Evolutionary conservation across 2,113 vertebrate species (phyloP).

Genomic region (Nannospalax galili): DNA sequence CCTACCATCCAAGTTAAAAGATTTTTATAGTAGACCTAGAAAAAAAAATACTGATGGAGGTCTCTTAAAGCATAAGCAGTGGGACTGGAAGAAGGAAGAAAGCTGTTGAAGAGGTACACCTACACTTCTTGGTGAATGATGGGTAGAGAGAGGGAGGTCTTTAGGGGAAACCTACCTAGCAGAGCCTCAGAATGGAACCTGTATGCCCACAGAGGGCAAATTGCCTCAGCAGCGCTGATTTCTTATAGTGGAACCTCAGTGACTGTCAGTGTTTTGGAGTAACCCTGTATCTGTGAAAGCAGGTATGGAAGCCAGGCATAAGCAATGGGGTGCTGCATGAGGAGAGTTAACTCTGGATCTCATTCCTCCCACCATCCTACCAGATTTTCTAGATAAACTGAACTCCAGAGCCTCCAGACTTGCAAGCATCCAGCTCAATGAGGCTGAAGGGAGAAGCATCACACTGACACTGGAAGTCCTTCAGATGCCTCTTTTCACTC

Average conservation of each 20-base stretch:
- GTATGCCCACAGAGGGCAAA: neutral
- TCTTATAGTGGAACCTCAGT: neutral
- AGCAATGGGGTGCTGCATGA: neutral
- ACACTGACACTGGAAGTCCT: too few species aligned
- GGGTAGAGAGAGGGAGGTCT: neutral
- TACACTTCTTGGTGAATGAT: neutral
- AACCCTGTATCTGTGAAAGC: neutral
- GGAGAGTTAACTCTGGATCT: neutral
- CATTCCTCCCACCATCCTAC: neutral
- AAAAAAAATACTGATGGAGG: too few species aligned
- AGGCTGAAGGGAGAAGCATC: neutral
- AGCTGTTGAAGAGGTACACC: too few species aligned
- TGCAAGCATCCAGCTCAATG: neutral
- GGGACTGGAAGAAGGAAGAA: neutral
- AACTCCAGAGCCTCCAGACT: neutral
- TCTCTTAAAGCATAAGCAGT: neutral
- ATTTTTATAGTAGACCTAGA: too few species aligned
- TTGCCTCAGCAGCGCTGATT: neutral
- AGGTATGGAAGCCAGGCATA: neutral
- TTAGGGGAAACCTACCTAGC: neutral
- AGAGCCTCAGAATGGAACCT: too few species aligned
- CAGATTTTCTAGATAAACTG: conserved; percentile 5
- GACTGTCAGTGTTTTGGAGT: neutral
- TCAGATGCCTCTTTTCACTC: neutral
- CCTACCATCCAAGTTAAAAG: too few species aligned